Base-by-base conservation (phyloP, 2,113 vertebrate genomes). In the Macquaria australasica region DNA sequence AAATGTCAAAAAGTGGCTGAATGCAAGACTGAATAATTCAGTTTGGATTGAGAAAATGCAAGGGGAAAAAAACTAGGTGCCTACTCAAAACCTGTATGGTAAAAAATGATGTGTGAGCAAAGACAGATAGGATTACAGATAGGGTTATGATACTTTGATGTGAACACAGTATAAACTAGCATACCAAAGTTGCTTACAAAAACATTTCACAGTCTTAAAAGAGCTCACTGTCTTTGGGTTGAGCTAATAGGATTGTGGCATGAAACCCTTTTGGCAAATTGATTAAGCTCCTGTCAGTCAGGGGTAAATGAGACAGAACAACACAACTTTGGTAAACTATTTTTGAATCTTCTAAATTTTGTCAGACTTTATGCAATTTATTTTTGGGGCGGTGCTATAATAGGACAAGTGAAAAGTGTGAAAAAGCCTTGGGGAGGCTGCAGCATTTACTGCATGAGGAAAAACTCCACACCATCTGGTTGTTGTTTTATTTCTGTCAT, bases 1-100 rank as follows among this genome's bases (percentile, higher is more conserved):
- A 82, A 86, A 92, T 86, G 93, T 92, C 93, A 92, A 82, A 93
- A 93, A 90, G 84, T 89, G 88, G 84, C 79, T 85, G 81, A 81
- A 81, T 68, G 78, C 53, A 39, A 72, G 82, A 73, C 81, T 91
- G 92, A 94, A 93, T 92, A 82, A 93, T 92, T 94, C 88, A 88
- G 84, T 86, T 82, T 81, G 77, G 75, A 88, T 56, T 51, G 86
- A 82, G 62, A 81, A 86, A 89, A 77, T 81, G 80, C 63, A 48
- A 73, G 70, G n/a, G 45, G 67, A 80, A 55, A 67, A 67, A 87
- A 85, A 82, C 45, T 2, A 1, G 25, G 68, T 51, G 79, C 64
- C 41, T 66, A 10, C 63, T 31, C 67, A n/a, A 70, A 77, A 76
- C 56, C 56, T 55, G 73, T 12, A 79, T 34, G 56, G 79, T 84